Base-by-base conservation (phyloP, 1,140 invertebrate species). In the Adoxophyes honmai region DNA sequence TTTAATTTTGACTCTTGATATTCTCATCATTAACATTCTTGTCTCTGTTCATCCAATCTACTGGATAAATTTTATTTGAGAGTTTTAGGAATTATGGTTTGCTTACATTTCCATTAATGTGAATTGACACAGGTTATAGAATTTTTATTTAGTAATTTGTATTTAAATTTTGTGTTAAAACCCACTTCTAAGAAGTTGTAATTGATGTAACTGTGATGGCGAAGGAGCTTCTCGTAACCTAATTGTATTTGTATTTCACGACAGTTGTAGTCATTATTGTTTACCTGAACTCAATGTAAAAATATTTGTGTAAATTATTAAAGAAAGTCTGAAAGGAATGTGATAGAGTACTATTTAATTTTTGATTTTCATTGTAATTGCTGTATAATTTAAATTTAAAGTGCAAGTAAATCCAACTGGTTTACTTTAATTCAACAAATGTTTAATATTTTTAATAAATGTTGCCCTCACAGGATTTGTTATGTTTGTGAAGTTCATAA, bases 251-350 rank as follows among this genome's bases (percentile, higher is more conserved):
- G 55, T 37, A 9, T 16, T 18, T 33, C 18, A 11, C 21, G 14
- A 18, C 16, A 34, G 36, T 54, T 53, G 37, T 56, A 60, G 53
- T 61, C 55, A 51, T 35, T 53, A 13, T 55, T 53, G 39, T 55
- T 64, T 59, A 58, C 64, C 64, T 66, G 61, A 59, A 66, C 66
- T 51, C 55, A 74, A 65, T 66, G 62, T 63, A 70, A 71, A 68
- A 55, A 61, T 59, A 61, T 51, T 52, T 63, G 58, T 44, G 60
- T 38, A 70, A 60, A 36, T 53, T 63, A 60, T 48, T 77, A 71
- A 66, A 60, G 54, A 70, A 76, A 82, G 78, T 79, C 74, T 81
- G 73, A 82, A 78, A 71, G 53, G 21, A 72, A 74, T 77, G 77
- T 84, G 78, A 81, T 81, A 81, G 53, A 62, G 21, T 44, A 44